These are phyloP conservation scores for Rhingia campestris DNA, from an alignment of 2,888 invertebrate species.

Conservation along the genomic window DNA sequence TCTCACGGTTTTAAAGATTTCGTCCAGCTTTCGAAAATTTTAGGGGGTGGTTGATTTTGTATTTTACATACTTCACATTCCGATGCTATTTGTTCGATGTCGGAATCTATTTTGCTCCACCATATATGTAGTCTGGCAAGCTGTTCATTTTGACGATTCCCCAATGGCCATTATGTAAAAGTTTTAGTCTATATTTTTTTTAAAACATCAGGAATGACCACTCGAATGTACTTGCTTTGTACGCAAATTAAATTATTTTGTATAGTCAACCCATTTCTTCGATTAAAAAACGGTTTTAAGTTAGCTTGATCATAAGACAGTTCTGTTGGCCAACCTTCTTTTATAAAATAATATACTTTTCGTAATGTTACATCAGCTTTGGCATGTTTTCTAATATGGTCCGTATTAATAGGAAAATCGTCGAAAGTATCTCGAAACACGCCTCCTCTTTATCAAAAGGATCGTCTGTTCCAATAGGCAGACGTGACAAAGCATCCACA, in stretches of 20 bases:
- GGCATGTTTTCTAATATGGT: conserved; percentile 29
- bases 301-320: background rate
- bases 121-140: conserved; percentile 10
- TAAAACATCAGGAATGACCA: conserved; percentile 41
- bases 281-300: conserved; percentile 38
- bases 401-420: conserved; percentile 40
- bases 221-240: conserved; percentile 52
- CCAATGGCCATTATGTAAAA: conserved; percentile 46
- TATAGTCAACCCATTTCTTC: conserved; percentile 45
- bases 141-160: conserved; percentile 25
- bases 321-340: conserved; percentile 49
- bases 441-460: conserved; percentile 58
- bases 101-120: conserved; percentile 1
- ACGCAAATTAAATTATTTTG: conserved; percentile 44
- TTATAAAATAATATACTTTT: conserved; percentile 16
- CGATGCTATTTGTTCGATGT: conserved; percentile 8
- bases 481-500: conserved; percentile 64
- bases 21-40: conserved; percentile 37
- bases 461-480: conserved; percentile 60
- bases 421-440: conserved; percentile 31
- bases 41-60: conserved; percentile 8
- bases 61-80: conserved; percentile 19
- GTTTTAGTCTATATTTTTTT: background rate
- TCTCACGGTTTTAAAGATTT: conserved; percentile 40
- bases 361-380: conserved; percentile 17